Evolutionary conservation across 2,113 vertebrate genomes (phyloP), one percentile per base, ranked within the genome.

Genomic region (Spermophilus dauricus): DNA sequence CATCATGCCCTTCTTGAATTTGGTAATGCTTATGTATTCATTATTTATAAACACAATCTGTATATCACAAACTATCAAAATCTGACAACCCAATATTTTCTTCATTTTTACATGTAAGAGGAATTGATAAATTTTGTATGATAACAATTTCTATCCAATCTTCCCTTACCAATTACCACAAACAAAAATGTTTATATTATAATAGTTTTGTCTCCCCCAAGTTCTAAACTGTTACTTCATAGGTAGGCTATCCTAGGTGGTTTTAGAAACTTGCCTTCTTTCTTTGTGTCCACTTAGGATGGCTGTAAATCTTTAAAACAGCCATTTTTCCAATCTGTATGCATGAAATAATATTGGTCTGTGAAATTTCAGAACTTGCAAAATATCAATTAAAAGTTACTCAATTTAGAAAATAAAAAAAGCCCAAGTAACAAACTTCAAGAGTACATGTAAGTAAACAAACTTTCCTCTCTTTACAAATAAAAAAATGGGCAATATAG

Each of bases 51-150:
- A 53, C 20, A 63, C 61, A 63, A 58, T 80, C 63, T 75, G 65
- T 63, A 28, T 63, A 63, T 75, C 45, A 84, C 48, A 45, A 53
- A 45, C 48, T 34, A 63, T 75, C 45, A 84, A 42, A 45, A 53
- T 45, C 42, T 34, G 94, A 20, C 37, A 86, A 95, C 24, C 78
- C 1, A 63, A 32, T 61, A 69, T 65, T 61, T 80, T 8, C 69
- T 85, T 90, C 30, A 84, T 67, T 89, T 95, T 65, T 76, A 32
- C 37, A n/a, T 39, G 12, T 51, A 85, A 93, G 73, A 94, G 20
- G 11, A 81, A 89, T 73, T 78, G 26, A 69, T 30, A 67, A 14
- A 70, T 72, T 94, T 81, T 91, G 34, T 88, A 61, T 3, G 3
- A 13, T 61, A 81, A 69, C 48, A 83, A 61, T 89, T 89, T 94